Evolutionary conservation across 2,888 invertebrate species (phyloP).

Genomic region (Sthenelais limicola): DNA sequence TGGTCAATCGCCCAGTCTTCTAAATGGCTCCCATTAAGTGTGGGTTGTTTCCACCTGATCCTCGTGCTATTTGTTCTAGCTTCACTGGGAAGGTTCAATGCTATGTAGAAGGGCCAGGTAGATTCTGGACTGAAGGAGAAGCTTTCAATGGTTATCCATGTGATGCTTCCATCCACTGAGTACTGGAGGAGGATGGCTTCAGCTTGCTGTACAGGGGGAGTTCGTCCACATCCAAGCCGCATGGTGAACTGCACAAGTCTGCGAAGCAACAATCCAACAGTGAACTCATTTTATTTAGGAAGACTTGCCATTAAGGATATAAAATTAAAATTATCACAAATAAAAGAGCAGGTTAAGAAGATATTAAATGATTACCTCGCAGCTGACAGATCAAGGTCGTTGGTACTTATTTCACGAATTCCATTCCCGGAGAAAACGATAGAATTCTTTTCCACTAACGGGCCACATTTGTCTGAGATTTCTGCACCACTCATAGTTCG

Average conservation of each 20-base stretch:
- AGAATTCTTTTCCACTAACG: slow-evolving; percentile 64
- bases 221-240: slow-evolving; percentile 63
- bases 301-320: not conserved
- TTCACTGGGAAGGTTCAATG: slow-evolving; percentile 64
- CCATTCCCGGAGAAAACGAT: slow-evolving; percentile 67
- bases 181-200: slow-evolving; percentile 71
- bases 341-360: not conserved
- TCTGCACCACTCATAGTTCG: slow-evolving; percentile 64
- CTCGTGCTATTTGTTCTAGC: slow-evolving; percentile 65
- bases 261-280: slow-evolving; percentile 40
- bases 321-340: not conserved
- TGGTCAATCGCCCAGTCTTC: slow-evolving; percentile 73
- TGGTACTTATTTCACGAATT: slow-evolving; percentile 67
- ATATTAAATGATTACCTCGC: slow-evolving; percentile 70
- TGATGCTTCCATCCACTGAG: slow-evolving; percentile 70
- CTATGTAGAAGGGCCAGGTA: slow-evolving; percentile 63
- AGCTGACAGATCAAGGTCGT: slow-evolving; percentile 67
- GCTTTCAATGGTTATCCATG: slow-evolving; percentile 71
- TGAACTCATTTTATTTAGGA: not conserved
- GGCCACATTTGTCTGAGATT: slow-evolving; percentile 63
- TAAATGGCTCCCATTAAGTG: slow-evolving; percentile 61
- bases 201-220: slow-evolving; percentile 55
- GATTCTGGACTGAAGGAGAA: slow-evolving; percentile 64
- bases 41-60: slow-evolving; percentile 71
- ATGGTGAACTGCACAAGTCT: slow-evolving; percentile 72